Evolutionary conservation across 2,797 vertebrate species (phyloP).

Genomic region (Simalia tracyae): DNA sequence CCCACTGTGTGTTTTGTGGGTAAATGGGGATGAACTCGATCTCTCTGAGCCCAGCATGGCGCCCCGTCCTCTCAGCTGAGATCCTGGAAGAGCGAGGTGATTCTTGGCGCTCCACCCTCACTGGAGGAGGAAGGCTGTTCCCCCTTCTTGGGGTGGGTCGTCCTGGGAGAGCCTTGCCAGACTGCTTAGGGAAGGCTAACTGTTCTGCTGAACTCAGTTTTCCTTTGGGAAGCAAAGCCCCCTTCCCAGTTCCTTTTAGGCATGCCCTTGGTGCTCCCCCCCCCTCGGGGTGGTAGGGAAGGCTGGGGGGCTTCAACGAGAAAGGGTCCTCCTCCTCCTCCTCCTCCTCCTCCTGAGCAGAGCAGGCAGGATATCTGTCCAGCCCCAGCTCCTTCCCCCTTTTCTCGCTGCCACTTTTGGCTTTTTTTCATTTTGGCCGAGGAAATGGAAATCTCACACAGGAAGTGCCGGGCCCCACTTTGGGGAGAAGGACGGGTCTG

Average conservation of each 20-base stretch:
- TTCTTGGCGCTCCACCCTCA: neutral
- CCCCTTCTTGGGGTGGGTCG: neutral
- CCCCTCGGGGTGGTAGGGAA: constrained; percentile 37
- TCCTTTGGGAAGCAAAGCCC: neutral
- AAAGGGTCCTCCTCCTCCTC: constrained; percentile 57
- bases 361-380: constrained; percentile 48
- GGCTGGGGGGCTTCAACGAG: constrained; percentile 61
- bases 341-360: constrained; percentile 49
- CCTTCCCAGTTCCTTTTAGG: constrained; percentile 62
- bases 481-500: constrained; percentile 71
- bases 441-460: constrained; percentile 79
- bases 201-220: neutral
- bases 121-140: neutral
- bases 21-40: neutral
- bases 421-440: constrained; percentile 68
- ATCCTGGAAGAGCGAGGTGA: neutral
- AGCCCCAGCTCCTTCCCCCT: constrained; percentile 51
- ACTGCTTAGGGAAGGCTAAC: too few species aligned
- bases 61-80: neutral
- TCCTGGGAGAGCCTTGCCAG: neutral
- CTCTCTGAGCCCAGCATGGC: neutral
- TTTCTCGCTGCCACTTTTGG: constrained; percentile 63
- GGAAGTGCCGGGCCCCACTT: constrained; percentile 78
- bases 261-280: constrained; percentile 49
- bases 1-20: neutral